These are phyloP conservation scores for Fulica atra DNA, from an alignment of 2,113 vertebrate species.

Conservation along the genomic window DNA sequence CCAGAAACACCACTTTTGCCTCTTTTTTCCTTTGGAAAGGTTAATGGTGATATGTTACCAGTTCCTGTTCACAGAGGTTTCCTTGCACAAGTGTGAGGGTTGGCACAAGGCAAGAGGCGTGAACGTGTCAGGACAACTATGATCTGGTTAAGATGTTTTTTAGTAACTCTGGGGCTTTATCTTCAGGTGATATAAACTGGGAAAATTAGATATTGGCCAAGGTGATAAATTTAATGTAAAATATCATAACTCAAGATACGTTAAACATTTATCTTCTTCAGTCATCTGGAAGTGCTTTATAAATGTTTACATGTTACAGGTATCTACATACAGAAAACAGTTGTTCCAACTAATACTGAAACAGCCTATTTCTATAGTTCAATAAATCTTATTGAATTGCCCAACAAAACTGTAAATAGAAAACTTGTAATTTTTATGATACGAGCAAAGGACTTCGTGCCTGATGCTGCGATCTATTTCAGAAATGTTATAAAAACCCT, in stretches of 20 bases:
- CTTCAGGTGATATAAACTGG: background rate
- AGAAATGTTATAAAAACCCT: background rate
- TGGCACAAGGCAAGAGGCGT: background rate
- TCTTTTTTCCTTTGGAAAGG: background rate
- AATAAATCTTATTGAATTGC: background rate
- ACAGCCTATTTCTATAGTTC: background rate
- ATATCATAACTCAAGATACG: background rate
- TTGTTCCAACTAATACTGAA: background rate
- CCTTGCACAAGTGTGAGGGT: background rate
- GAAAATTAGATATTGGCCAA: background rate
- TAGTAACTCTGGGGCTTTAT: background rate
- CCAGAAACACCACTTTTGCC: background rate
- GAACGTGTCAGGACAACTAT: accelerated
- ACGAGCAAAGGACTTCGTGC: background rate
- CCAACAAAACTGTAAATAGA: background rate
- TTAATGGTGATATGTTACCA: accelerated
- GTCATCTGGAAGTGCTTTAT: background rate
- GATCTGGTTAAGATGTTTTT: background rate
- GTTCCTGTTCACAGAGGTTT: background rate
- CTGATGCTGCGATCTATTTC: background rate
- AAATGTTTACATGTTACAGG: background rate
- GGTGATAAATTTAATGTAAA: background rate
- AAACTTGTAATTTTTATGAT: background rate
- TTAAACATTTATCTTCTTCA: background rate
- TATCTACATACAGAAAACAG: background rate